Evolutionary conservation across 2,797 vertebrate species (phyloP), one percentile per base, ranked within the genome.

Genomic region (Mormyrops attenuatus): DNA sequence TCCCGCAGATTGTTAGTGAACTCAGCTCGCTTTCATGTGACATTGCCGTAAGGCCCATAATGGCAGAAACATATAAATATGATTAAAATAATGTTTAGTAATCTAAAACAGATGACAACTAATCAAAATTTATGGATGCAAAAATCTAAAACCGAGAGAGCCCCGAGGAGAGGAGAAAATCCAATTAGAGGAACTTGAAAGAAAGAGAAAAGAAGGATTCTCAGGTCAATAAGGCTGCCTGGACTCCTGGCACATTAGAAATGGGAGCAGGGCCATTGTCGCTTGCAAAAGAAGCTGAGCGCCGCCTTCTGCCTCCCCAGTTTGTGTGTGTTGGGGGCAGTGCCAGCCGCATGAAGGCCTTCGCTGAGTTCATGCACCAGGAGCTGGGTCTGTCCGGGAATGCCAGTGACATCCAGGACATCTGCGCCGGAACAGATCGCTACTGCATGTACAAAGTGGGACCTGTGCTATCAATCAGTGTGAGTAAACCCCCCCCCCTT

Each of bases 301-400:
- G n/a, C 8, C 11, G 3, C 1, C 26, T 20, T 26, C 50, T 34
- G 11, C 17, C 85, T 4, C 22, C 53, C 9, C 90, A 97, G 97
- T 98, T 98, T 89, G 97, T 97, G 89, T 98, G 97, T 1, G 95
- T 97, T 0, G 97, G 97, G 0, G 96, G 97, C 84, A 98, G 97
- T 87, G 92, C 96, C 0, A 97, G 95, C 85, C 95, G 97, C 90
- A 98, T 97, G 98, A 96, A 95, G 93, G 94, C 95, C 0, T 98
- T 98, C 55, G 97, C 97, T 20, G 93, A 96, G 93, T 95, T 97
- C 89, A 96, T 97, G 89, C 96, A 94, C 87, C 92, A 94, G 91
- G 96, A 98, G 93, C 95, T 98, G 88, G 91, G 94, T 0, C 90
- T 97, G 85, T 85, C 93, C 0, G 96, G 95, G 0, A 91, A 93